A percentile compares a stretch with the other conserved stretches of the same genome.
phyloP scores from a whole-genome alignment of 2,888 invertebrate species.

The Emmelina monodactyla region DNA sequence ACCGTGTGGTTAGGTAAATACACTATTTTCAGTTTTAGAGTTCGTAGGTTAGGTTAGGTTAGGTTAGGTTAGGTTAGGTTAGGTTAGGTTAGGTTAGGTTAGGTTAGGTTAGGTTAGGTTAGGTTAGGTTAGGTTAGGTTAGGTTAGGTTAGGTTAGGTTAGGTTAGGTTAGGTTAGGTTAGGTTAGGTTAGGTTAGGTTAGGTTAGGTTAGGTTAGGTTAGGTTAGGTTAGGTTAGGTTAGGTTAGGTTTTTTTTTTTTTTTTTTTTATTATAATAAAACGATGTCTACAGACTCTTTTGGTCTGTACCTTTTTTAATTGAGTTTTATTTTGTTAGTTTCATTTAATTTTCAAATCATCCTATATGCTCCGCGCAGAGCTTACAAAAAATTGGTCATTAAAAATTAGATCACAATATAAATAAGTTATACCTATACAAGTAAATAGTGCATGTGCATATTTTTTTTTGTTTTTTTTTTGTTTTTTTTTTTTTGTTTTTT shows the following conservation, averaged over 20 bases:
- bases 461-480: too few relatives aligned
- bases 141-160: slow-evolving; percentile 12
- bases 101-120: slow-evolving; percentile 10
- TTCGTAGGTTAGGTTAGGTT: slow-evolving; percentile 5
- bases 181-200: slow-evolving; percentile 14
- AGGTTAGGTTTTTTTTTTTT: not conserved
- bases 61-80: slow-evolving; percentile 8
- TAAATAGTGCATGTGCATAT: too few relatives aligned
- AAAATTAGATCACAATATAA: too few relatives aligned
- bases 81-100: slow-evolving; percentile 10
- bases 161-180: slow-evolving; percentile 14
- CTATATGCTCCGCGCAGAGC: too few relatives aligned
- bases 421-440: too few relatives aligned
- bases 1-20: too few relatives aligned
- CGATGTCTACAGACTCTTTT: not conserved
- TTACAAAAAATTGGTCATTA: too few relatives aligned
- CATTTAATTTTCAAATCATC: not conserved
- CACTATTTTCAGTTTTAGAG: slow-evolving; percentile 2
- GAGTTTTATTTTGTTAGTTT: not conserved
- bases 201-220: slow-evolving; percentile 13
- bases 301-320: not conserved
- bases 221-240: slow-evolving; percentile 7
- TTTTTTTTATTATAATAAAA: too few relatives aligned
- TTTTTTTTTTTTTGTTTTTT: too few relatives aligned
- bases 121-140: slow-evolving; percentile 10